These are phyloP conservation scores for Spinibarbus caldwelli DNA, from an alignment of 2,797 vertebrate genomes.

Conservation along the genomic window DNA sequence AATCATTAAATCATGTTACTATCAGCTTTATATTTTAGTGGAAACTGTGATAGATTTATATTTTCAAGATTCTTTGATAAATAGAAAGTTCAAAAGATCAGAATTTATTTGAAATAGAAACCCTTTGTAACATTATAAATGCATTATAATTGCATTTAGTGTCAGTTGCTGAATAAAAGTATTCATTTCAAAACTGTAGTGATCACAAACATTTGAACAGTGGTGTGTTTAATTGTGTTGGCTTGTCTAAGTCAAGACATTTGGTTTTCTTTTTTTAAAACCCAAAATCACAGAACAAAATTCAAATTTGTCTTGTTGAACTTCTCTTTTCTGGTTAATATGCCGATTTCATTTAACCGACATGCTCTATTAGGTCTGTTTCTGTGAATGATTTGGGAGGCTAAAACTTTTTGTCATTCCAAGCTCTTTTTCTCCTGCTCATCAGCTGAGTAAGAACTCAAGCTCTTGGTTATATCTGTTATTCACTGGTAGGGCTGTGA, in stretches of 20 bases:
- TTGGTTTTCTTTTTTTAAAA: background rate
- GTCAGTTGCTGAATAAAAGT: background rate
- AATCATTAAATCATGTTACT: too few relatives aligned
- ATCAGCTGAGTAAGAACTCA: background rate
- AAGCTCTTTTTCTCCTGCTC: background rate
- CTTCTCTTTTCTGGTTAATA: background rate
- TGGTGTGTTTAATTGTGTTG: background rate
- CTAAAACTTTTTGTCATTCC: slow-evolving; percentile 14
- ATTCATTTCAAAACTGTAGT: background rate
- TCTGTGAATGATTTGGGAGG: background rate
- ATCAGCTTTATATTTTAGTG: background rate
- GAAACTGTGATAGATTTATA: background rate
- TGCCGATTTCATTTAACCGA: background rate
- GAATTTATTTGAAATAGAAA: background rate
- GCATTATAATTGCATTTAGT: too few relatives aligned
- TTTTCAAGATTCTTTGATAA: background rate
- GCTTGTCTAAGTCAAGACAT: background rate
- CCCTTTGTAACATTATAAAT: background rate
- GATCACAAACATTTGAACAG: background rate
- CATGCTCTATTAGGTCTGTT: background rate
- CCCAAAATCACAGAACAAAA: background rate
- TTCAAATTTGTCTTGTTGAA: too few relatives aligned
- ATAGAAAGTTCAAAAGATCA: background rate
- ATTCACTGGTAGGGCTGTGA: too few relatives aligned
- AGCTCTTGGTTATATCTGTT: slow-evolving; percentile 5